Base-by-base conservation (phyloP, 2,797 vertebrate genomes). In the Philypnodon macrostomus region DNA sequence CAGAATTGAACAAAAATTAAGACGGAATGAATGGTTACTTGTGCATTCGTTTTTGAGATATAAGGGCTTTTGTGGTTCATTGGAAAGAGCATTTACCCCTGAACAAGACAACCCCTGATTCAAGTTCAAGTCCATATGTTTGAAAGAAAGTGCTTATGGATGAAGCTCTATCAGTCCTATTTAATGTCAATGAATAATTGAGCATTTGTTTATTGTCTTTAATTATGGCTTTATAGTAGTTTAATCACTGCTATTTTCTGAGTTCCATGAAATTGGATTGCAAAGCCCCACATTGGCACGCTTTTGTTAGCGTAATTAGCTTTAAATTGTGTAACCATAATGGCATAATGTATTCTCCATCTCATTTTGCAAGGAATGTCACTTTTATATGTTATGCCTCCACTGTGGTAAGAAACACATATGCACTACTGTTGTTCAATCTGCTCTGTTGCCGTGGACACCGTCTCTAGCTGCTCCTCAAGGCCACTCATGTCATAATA, bases 391-490 rank as follows among this genome's bases (percentile, higher is more conserved):
- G 27, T n/a, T n/a, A n/a, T n/a, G n/a, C n/a, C n/a, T n/a, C 27
- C 38, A 59, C 12, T 37, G 13, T 7, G 30, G 19, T 32, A 16
- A 50, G 12, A 18, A 44, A 66, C 70, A 66, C 55, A 58, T 49
- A 73, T 67, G 58, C 40, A 41, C 35, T 34, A n/a, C 27, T 54
- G 57, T 58, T 63, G 63, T 66, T 35, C 31, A 55, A 64, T 47
- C 70, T 60, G 63, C 73, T 66, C 69, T 50, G 82, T 85, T 83
- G 77, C 84, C 67, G 66, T 85, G 82, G 84, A 84, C 83, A 85
- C 80, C 63, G 52, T 80, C 73, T 70, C 70, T 64, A 61, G 58
- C 68, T 67, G 65, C 63, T 63, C 53, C 68, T 80, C 63, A 73
- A 85, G 79, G 80, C 78, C 49, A 29, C 67, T 72, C 62, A 73